A percentile compares a stretch with the other conserved stretches of the same genome.
These are phyloP conservation scores for Strigamia maritima DNA, from an alignment of 2,888 invertebrate genomes.

Conservation along the genomic window DNA sequence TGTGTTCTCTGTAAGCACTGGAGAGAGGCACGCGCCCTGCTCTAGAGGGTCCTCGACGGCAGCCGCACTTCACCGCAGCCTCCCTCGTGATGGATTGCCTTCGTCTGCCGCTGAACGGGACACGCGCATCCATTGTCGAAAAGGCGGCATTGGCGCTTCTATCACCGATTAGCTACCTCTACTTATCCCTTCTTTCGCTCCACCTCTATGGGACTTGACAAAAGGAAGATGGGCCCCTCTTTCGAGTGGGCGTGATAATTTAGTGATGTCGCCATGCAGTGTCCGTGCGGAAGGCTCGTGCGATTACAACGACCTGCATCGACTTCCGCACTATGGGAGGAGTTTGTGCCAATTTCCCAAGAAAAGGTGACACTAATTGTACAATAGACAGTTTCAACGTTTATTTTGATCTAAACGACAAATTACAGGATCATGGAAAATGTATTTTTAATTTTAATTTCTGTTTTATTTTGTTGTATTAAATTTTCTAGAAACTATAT, in stretches of 20 bases:
- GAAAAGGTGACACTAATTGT: not conserved
- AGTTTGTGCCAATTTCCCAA: not conserved
- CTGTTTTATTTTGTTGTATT: not conserved
- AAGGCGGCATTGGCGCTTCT: slow-evolving; percentile 15
- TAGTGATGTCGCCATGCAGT: not conserved
- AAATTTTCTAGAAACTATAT: not conserved
- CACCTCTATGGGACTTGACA: not conserved
- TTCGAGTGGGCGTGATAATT: slow-evolving; percentile 15
- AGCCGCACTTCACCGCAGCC: not conserved
- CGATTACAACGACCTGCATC: not conserved
- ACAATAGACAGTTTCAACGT: slow-evolving; percentile 5
- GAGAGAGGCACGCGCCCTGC: not conserved
- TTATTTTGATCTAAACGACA: not conserved
- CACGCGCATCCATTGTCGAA: not conserved
- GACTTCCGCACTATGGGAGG: not conserved
- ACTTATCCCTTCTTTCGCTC: not conserved
- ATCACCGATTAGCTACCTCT: not conserved
- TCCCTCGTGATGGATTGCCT: slow-evolving; percentile 10
- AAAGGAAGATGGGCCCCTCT: not conserved
- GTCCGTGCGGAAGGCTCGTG: not conserved
- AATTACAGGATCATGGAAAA: not conserved
- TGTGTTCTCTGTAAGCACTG: not conserved
- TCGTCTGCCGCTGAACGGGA: slow-evolving; percentile 7
- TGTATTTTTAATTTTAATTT: not conserved
- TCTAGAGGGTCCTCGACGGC: slow-evolving; percentile 5